Conservation (phyloP, 1,140 invertebrate species). For the Caligus rogercresseyi region DNA sequence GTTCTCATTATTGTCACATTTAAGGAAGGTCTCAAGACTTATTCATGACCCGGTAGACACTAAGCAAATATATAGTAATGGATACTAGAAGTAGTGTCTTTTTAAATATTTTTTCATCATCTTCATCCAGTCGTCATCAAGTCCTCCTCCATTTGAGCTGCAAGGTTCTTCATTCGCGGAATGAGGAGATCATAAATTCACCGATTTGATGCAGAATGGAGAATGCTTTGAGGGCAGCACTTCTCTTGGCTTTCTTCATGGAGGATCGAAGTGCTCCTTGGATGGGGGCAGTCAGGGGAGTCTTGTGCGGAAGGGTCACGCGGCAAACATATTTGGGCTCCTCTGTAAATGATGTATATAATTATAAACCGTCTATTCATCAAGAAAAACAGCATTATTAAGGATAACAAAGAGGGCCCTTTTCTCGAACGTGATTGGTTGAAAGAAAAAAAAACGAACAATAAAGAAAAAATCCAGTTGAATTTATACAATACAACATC, state of each 20-base stretch:
- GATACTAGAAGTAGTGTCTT: neutral
- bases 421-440: too few relatives aligned
- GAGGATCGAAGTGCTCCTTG: neutral
- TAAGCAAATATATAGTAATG: neutral
- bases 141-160: too few relatives aligned
- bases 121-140: neutral
- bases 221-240: neutral
- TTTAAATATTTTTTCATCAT: neutral
- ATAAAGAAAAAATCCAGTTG: too few relatives aligned
- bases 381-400: neutral
- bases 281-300: constrained; percentile 1
- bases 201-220: constrained; percentile 2
- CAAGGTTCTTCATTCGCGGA: neutral
- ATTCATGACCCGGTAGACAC: too few relatives aligned
- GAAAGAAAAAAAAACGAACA: too few relatives aligned
- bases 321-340: neutral
- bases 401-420: too few relatives aligned
- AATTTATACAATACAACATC: too few relatives aligned
- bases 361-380: neutral
- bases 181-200: constrained; percentile 2
- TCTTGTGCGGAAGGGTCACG: constrained; percentile 8
- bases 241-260: constrained; percentile 6
- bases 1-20: too few relatives aligned
- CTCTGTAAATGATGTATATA: neutral
- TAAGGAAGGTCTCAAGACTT: too few relatives aligned